These are phyloP conservation scores for Mayetiola destructor DNA, from an alignment of 2,888 invertebrate species.

Conservation along the genomic window DNA sequence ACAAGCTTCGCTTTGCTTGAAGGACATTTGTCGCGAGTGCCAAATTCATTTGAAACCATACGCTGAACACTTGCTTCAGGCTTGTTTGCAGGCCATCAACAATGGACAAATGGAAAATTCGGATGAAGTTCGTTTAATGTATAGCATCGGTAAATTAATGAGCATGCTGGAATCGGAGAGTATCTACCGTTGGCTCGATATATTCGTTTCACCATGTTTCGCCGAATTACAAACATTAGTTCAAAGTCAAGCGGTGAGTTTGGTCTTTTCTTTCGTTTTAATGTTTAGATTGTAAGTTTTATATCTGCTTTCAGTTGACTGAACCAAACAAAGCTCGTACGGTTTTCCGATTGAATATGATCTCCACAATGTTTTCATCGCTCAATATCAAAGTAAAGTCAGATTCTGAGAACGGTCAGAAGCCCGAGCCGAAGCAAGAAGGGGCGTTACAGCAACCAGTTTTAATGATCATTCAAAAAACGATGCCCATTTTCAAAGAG, in stretches of 20 bases:
- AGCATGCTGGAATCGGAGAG: conserved; percentile 48
- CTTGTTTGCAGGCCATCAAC: conserved; percentile 47
- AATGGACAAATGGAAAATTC: conserved; percentile 45
- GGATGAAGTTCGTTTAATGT: conserved; percentile 60
- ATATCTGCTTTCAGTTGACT: conserved; percentile 33
- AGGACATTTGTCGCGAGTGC: conserved; percentile 75
- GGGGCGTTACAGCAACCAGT: conserved; percentile 37
- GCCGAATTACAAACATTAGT: conserved; percentile 44
- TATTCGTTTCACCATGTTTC: conserved; percentile 51
- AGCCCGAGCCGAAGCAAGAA: conserved; percentile 26
- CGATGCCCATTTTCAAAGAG: conserved; percentile 46
- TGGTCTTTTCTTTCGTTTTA: conserved; percentile 13
- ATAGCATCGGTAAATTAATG: conserved; percentile 56
- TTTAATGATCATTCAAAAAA: conserved; percentile 43
- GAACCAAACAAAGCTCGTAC: conserved; percentile 39
- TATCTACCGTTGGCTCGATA: conserved; percentile 53
- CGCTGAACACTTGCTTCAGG: conserved; percentile 58
- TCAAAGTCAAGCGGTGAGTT: conserved; percentile 35
- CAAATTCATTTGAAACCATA: conserved; percentile 57
- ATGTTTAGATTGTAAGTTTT: too few relatives aligned
- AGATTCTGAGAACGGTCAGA: conserved; percentile 26
- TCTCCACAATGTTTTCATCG: conserved; percentile 48
- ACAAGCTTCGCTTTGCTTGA: conserved; percentile 73
- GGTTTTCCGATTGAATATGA: conserved; percentile 49
- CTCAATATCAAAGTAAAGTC: conserved; percentile 39